These are phyloP conservation scores for Crematogaster levior DNA, from an alignment of 2,888 invertebrate genomes.

Conservation along the genomic window DNA sequence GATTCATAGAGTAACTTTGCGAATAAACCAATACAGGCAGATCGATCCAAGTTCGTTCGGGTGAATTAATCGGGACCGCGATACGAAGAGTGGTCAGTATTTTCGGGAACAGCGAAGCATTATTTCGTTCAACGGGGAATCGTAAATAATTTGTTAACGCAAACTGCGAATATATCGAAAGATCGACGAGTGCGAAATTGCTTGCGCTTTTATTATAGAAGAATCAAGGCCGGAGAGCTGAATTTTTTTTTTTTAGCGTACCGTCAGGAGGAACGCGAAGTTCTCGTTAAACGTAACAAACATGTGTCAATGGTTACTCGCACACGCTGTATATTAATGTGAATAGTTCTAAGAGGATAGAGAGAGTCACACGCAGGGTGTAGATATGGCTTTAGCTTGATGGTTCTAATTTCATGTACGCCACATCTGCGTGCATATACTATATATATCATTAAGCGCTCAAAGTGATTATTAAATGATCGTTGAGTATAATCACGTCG, in stretches of 20 bases:
- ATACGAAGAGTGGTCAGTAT: neutral
- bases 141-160: neutral
- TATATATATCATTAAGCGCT: neutral
- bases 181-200: conserved; percentile 7
- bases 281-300: conserved; percentile 55
- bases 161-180: neutral
- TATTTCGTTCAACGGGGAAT: neutral
- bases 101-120: neutral
- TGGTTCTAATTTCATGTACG: conserved; percentile 65
- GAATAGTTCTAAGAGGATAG: conserved; percentile 61
- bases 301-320: conserved; percentile 57
- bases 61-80: neutral
- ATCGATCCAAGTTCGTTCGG: neutral
- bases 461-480: conserved; percentile 23
- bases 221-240: neutral
- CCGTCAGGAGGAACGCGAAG: neutral
- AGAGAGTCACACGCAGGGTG: conserved; percentile 17
- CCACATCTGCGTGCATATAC: neutral
- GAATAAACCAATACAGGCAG: neutral
- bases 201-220: conserved; percentile 9
- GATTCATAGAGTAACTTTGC: neutral
- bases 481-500: conserved; percentile 28
- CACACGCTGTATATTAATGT: conserved; percentile 72
- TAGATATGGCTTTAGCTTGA: conserved; percentile 62
- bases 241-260: neutral